A percentile compares a stretch with the other conserved stretches of the same genome.
Evolutionary conservation across 2,888 invertebrate species (phyloP).

Genomic region (Minunthozetes semirufus): DNA sequence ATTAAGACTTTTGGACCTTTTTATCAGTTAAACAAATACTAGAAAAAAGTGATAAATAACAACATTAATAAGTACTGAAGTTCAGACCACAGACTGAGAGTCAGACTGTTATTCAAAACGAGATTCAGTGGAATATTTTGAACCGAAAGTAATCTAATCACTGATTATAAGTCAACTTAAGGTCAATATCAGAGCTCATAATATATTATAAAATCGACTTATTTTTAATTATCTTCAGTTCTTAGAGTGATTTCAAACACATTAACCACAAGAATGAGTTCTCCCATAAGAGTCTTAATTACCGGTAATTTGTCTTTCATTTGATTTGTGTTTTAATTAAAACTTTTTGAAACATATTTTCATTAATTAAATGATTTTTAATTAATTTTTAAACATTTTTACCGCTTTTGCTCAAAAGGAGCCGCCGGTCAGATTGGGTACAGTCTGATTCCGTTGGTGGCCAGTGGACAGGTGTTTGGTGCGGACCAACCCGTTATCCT

Average conservation of each 20-base stretch:
- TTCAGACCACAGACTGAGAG: too few relatives aligned
- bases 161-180: neutral
- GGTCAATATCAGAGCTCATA: neutral
- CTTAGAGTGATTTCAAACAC: neutral
- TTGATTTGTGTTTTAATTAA: too few relatives aligned
- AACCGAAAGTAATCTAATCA: neutral
- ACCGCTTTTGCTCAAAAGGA: slow-evolving; percentile 52
- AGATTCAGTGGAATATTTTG: too few relatives aligned
- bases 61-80: too few relatives aligned
- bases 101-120: too few relatives aligned
- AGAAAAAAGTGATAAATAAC: too few relatives aligned
- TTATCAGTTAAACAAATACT: too few relatives aligned
- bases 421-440: slow-evolving; percentile 99
- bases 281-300: slow-evolving; percentile 7
- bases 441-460: slow-evolving; percentile 85
- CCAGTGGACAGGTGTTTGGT: slow-evolving; percentile 93
- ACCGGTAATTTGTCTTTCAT: slow-evolving; percentile 4
- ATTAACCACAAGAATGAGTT: neutral
- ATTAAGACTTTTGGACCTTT: too few relatives aligned
- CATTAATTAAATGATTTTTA: neutral
- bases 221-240: neutral
- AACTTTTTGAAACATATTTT: too few relatives aligned
- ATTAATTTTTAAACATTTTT: neutral
- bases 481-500: slow-evolving; percentile 74
- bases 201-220: neutral